phyloP scores from a whole-genome alignment of 2,888 invertebrate genomes.

The Falcaria lacertinaria region DNA sequence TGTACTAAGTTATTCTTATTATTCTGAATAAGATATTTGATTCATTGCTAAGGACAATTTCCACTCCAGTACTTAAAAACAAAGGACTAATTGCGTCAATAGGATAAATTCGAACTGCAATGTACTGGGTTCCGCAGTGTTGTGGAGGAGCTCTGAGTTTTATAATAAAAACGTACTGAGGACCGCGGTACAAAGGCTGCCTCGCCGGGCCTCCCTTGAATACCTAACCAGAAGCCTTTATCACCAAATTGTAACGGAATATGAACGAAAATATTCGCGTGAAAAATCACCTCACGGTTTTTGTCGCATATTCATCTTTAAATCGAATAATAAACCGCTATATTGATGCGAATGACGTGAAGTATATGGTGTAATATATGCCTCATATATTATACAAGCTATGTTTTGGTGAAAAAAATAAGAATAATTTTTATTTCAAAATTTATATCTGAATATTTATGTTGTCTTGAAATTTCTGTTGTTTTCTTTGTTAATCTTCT shows the following conservation, averaged over 20 bases:
- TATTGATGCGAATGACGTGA: not conserved
- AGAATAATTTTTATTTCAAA: too few relatives aligned
- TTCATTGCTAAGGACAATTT: too few relatives aligned
- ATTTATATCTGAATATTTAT: too few relatives aligned
- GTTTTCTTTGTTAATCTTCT: too few relatives aligned
- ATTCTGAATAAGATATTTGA: too few relatives aligned
- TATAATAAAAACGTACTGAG: conserved; percentile 27
- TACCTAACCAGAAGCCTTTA: conserved; percentile 21
- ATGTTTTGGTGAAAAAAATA: too few relatives aligned
- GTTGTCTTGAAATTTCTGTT: too few relatives aligned
- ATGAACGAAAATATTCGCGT: conserved; percentile 9
- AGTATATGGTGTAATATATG: too few relatives aligned
- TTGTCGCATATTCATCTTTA: not conserved
- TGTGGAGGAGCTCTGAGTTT: conserved; percentile 27
- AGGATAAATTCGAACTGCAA: not conserved
- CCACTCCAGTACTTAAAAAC: conserved; percentile 7
- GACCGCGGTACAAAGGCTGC: conserved; percentile 21
- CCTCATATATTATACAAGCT: too few relatives aligned
- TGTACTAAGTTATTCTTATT: too few relatives aligned
- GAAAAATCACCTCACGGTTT: conserved; percentile 5
- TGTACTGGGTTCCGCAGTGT: conserved; percentile 10
- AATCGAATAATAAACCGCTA: too few relatives aligned
- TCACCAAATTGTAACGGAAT: conserved; percentile 1
- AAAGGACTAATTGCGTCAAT: conserved; percentile 1
- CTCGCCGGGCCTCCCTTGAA: conserved; percentile 22